Conservation (phyloP, 1,140 invertebrate genomes). For the Pogonus chalceus region DNA sequence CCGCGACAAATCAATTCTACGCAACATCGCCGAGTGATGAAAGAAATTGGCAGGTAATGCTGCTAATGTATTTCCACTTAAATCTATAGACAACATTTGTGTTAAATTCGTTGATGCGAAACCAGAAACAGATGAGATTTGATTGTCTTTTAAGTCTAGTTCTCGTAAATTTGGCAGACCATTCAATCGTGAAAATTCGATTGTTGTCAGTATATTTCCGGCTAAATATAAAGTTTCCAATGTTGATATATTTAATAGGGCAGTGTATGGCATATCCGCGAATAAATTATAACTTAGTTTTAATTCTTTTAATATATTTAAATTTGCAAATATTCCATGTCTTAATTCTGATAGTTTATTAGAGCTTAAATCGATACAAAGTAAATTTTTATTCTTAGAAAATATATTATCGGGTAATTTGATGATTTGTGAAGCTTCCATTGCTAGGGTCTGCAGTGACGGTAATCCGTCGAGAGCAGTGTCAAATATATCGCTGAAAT, state of each 20-base stretch:
- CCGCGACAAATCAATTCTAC: conserved; percentile 64
- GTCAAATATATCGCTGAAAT: conserved; percentile 58
- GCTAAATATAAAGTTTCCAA: conserved; percentile 63
- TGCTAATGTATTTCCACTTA: conserved; percentile 63
- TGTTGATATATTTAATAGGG: conserved; percentile 59
- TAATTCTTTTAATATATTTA: conserved; percentile 64
- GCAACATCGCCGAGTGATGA: conserved; percentile 54
- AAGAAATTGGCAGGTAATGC: conserved; percentile 76
- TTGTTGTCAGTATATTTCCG: conserved; percentile 55
- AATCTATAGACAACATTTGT: conserved; percentile 57
- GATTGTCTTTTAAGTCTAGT: conserved; percentile 65
- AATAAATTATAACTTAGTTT: conserved; percentile 63
- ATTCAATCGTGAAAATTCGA: conserved; percentile 68
- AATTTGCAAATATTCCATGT: conserved; percentile 53
- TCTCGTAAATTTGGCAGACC: conserved; percentile 60
- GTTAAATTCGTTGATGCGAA: conserved; percentile 65
- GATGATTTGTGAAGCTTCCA: conserved; percentile 57
- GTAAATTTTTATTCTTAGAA: conserved; percentile 60
- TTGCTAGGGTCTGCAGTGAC: conserved; percentile 56
- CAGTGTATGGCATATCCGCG: conserved; percentile 61
- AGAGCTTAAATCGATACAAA: conserved; percentile 56
- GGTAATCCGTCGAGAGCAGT: conserved; percentile 61
- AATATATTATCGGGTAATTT: conserved; percentile 59
- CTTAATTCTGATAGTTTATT: conserved; percentile 56
- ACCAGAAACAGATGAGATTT: conserved; percentile 63